Percentiles rank a stretch among this genome's conserved stretches.
These are phyloP conservation scores for Hydropsyche tenuis DNA, from an alignment of 1,140 invertebrate species.

Conservation along the genomic window DNA sequence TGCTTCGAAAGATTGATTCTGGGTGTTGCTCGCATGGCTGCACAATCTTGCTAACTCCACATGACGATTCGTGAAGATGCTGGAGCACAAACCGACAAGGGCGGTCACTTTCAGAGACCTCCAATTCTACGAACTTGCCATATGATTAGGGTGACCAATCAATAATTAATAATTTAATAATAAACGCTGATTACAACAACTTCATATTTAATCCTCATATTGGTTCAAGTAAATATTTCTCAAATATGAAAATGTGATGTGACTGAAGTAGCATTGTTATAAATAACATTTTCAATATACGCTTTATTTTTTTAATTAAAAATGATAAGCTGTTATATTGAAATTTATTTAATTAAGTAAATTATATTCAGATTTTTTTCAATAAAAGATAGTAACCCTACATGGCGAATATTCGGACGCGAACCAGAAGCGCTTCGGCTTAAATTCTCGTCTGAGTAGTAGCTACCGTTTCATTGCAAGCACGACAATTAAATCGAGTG, in stretches of 20 bases:
- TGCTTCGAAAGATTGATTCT: conserved; percentile 13
- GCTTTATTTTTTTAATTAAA: too few species aligned
- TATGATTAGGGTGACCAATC: too few species aligned
- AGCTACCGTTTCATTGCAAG: not conserved
- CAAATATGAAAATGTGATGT: too few species aligned
- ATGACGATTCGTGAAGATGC: conserved; percentile 30
- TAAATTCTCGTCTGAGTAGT: conserved; percentile 6
- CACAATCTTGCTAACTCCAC: conserved; percentile 30
- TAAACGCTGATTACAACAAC: too few species aligned
- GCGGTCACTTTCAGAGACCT: conserved; percentile 14
- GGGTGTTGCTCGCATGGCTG: conserved; percentile 25
- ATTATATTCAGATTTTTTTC: too few species aligned
- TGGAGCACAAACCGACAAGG: not conserved
- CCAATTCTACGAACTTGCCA: not conserved
- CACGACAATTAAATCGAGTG: conserved; percentile 22
- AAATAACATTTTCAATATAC: too few species aligned
- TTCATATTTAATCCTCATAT: too few species aligned
- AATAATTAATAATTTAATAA: too few species aligned
- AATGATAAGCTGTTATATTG: too few species aligned
- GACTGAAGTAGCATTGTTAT: too few species aligned
- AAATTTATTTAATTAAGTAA: too few species aligned
- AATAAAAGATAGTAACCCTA: not conserved
- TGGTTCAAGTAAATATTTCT: too few species aligned
- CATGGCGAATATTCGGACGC: not conserved
- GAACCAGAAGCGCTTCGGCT: conserved; percentile 3